Evolutionary conservation across 2,113 vertebrate genomes (phyloP).

Genomic region (Cyphomyrus plagiostoma): DNA sequence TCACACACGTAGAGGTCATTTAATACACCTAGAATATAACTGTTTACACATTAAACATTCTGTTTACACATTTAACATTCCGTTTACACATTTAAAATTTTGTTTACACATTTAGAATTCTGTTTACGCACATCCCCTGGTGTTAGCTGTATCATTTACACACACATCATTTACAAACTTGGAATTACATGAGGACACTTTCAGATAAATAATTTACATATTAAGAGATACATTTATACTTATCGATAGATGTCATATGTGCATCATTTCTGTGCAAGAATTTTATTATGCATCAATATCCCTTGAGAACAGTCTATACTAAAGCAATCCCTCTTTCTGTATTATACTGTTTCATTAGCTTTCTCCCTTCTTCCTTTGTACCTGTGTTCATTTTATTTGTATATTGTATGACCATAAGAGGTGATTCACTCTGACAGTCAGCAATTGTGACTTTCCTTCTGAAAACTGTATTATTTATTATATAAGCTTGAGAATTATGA

Average conservation of each 20-base stretch:
- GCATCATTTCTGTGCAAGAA: not conserved
- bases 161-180: not conserved
- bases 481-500: not conserved
- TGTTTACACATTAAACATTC: not conserved
- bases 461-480: not conserved
- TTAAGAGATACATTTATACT: not conserved
- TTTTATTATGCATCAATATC: not conserved
- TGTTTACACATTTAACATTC: not conserved
- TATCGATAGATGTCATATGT: not conserved
- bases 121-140: not conserved
- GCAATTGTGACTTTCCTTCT: not conserved
- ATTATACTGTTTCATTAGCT: not conserved
- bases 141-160: not conserved
- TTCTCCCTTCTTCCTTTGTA: not conserved
- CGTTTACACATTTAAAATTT: not conserved
- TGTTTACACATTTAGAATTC: not conserved
- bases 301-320: not conserved
- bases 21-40: not conserved
- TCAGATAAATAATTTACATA: not conserved
- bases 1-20: not conserved
- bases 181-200: not conserved
- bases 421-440: not conserved
- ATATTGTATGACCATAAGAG: not conserved
- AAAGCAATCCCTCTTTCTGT: not conserved
- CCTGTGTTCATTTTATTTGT: not conserved